Evolutionary conservation across 2,797 vertebrate genomes (phyloP).

Genomic region (Epinephelus malabaricus): DNA sequence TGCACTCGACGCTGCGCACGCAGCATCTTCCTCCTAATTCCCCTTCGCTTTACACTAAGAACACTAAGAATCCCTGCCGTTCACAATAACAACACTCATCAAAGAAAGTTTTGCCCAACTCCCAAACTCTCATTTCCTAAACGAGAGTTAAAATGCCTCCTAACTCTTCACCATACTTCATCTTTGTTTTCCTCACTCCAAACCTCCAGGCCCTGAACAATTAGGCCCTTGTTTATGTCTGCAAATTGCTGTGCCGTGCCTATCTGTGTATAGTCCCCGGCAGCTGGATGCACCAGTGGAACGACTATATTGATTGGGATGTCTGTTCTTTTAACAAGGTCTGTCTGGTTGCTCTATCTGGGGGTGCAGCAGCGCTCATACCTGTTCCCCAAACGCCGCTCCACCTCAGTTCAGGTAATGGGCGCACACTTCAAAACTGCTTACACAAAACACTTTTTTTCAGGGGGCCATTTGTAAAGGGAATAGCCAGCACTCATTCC

Average conservation of each 20-base stretch:
- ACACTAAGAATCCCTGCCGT: conserved; percentile 57
- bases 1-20: conserved; percentile 32
- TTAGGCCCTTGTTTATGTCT: conserved; percentile 83
- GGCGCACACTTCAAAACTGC: conserved; percentile 74
- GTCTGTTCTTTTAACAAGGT: conserved; percentile 84
- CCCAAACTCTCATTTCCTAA: conserved; percentile 80
- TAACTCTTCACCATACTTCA: conserved; percentile 75
- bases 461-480: conserved; percentile 55
- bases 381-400: conserved; percentile 73
- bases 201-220: conserved; percentile 81
- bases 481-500: conserved; percentile 45
- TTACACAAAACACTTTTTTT: conserved; percentile 73
- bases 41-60: conserved; percentile 26
- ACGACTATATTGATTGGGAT: conserved; percentile 80
- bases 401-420: conserved; percentile 73
- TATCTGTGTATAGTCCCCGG: conserved; percentile 74
- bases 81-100: conserved; percentile 75
- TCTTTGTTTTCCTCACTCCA: conserved; percentile 74
- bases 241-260: conserved; percentile 79
- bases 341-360: conserved; percentile 74
- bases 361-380: conserved; percentile 62
- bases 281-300: conserved; percentile 78
- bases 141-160: conserved; percentile 80
- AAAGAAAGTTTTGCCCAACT: conserved; percentile 76
- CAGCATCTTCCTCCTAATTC: conserved; percentile 54